These are phyloP conservation scores for Prunella strophiata DNA, from an alignment of 2,797 vertebrate species.

Conservation along the genomic window DNA sequence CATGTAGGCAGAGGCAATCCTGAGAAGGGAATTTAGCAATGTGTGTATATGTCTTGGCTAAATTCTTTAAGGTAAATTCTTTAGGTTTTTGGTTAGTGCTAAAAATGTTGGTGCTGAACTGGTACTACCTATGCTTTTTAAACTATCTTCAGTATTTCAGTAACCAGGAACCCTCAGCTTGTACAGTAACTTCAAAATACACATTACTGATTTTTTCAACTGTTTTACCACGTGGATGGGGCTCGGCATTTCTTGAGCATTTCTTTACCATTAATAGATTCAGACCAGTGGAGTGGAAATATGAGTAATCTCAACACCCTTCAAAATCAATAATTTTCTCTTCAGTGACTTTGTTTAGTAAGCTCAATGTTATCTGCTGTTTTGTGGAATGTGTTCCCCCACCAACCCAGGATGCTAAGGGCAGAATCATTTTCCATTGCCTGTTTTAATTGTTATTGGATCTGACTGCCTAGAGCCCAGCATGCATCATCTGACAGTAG, in stretches of 20 bases:
- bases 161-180: neutral
- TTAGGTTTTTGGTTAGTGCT: no score
- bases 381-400: neutral
- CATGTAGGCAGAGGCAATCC: neutral
- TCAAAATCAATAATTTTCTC: neutral
- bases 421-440: accelerated
- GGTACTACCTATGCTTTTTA: neutral
- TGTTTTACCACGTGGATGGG: neutral
- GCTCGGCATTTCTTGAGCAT: neutral
- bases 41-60: accelerated
- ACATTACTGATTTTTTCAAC: neutral
- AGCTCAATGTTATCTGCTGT: neutral
- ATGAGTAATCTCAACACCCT: neutral
- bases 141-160: neutral
- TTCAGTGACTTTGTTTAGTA: constrained; percentile 2
- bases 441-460: constrained; percentile 4
- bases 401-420: neutral
- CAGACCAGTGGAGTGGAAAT: neutral
- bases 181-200: neutral
- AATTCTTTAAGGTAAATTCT: neutral
- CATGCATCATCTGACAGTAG: neutral
- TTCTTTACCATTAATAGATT: neutral
- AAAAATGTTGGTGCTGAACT: neutral
- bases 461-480: neutral
- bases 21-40: neutral